Conservation (phyloP, 2,797 vertebrate genomes). For the Fistularia tabacaria region DNA sequence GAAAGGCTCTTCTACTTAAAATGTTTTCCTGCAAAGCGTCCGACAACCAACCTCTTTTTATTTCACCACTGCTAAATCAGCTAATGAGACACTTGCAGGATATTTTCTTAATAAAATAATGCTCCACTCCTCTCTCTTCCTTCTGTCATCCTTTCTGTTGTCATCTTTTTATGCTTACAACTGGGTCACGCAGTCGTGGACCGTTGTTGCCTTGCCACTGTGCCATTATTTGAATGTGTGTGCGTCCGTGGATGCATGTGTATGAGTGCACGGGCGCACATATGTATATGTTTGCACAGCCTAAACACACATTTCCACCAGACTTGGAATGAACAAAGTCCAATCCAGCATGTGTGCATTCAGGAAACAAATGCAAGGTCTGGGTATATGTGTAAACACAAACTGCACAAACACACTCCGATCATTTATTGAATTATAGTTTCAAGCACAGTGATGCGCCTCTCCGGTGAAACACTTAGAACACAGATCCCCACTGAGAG, state of each 20-base stretch:
- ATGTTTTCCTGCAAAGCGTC: too few species aligned
- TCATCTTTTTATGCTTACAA: slow-evolving; percentile 45
- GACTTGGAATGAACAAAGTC: slow-evolving; percentile 62
- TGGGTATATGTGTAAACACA: slow-evolving; percentile 19
- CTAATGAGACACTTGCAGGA: slow-evolving; percentile 17
- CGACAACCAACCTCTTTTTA: neutral
- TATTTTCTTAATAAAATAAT: slow-evolving; percentile 1
- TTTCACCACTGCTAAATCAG: slow-evolving; percentile 4
- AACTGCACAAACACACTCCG: slow-evolving; percentile 3
- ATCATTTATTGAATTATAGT: neutral
- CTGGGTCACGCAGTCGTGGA: slow-evolving; percentile 60
- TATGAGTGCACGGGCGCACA: slow-evolving; percentile 18
- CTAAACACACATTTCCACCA: slow-evolving; percentile 55
- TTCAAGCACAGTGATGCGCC: neutral
- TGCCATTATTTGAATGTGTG: slow-evolving; percentile 38
- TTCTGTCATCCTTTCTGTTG: slow-evolving; percentile 15
- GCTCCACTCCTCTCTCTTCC: slow-evolving; percentile 5
- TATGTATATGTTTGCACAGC: slow-evolving; percentile 50
- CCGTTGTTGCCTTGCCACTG: slow-evolving; percentile 36
- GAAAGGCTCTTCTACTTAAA: too few species aligned
- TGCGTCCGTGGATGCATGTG: slow-evolving; percentile 14
- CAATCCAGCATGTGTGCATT: slow-evolving; percentile 24
- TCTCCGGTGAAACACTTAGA: neutral
- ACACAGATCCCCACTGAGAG: too few species aligned
- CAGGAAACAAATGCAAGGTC: slow-evolving; percentile 41